phyloP scores from a whole-genome alignment of 2,113 vertebrate species.

The Apaloderma vittatum region DNA sequence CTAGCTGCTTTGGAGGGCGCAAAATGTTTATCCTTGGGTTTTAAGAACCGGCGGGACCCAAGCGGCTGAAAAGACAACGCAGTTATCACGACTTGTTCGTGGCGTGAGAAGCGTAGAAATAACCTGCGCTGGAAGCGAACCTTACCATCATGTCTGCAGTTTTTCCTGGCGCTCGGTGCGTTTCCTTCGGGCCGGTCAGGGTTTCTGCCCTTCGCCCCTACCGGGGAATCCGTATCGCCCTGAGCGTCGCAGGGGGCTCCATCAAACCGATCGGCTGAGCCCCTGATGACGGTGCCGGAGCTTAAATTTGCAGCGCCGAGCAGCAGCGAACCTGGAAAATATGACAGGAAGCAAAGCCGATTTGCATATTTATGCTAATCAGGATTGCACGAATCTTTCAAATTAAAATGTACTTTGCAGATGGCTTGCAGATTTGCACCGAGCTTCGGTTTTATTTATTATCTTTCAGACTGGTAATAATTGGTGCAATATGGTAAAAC shows the following conservation, averaged over 20 bases:
- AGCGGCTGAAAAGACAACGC: accelerated
- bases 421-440: neutral
- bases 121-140: neutral
- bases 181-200: neutral
- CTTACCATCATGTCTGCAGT: neutral
- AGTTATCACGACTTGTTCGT: accelerated
- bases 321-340: neutral
- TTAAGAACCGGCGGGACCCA: neutral
- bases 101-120: neutral
- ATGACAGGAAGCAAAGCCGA: slow-evolving; percentile 5
- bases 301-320: neutral
- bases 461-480: neutral
- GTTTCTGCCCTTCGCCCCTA: neutral
- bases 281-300: neutral
- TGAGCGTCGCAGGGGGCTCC: neutral
- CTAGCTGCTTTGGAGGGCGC: neutral
- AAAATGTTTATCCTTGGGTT: neutral
- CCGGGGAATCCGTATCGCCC: neutral
- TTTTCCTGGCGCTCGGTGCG: neutral
- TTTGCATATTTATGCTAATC: neutral
- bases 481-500: neutral
- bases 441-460: neutral
- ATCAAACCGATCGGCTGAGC: neutral
- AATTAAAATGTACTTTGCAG: neutral
- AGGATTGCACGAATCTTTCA: neutral